Percentiles rank a stretch among this genome's conserved stretches.
Conservation (phyloP, 2,888 invertebrate genomes). For the Spodoptera exigua region DNA sequence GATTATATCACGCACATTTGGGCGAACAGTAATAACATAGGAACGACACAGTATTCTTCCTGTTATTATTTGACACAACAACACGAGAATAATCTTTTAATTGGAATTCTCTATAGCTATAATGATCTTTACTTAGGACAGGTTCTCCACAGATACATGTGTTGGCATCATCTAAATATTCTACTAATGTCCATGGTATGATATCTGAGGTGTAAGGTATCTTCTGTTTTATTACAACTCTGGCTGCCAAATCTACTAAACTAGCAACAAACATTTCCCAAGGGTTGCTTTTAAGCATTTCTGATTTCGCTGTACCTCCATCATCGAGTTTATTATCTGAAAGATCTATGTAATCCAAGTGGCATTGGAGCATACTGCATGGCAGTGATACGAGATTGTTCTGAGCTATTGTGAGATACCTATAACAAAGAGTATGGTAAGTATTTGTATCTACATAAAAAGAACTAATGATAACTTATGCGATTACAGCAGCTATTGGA, state of each 20-base stretch:
- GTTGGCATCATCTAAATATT: conserved; percentile 89
- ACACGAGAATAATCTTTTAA: conserved; percentile 78
- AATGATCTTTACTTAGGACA: conserved; percentile 73
- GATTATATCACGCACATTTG: conserved; percentile 73
- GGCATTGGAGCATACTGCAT: conserved; percentile 89
- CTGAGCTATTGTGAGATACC: conserved; percentile 87
- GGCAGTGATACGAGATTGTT: conserved; percentile 89
- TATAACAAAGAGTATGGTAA: conserved; percentile 62
- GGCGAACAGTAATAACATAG: conserved; percentile 91
- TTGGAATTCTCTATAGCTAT: conserved; percentile 74
- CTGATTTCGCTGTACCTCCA: conserved; percentile 41
- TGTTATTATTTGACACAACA: conserved; percentile 76
- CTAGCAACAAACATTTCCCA: conserved; percentile 83
- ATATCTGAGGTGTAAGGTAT: conserved; percentile 87
- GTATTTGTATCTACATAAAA: not conserved
- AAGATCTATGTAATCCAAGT: conserved; percentile 88
- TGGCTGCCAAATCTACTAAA: conserved; percentile 88
- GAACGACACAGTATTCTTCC: conserved; percentile 81
- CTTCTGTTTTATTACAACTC: conserved; percentile 85
- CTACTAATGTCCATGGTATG: conserved; percentile 89
- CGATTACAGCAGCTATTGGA: too few species aligned
- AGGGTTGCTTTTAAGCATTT: conserved; percentile 52
- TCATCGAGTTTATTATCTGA: conserved; percentile 87
- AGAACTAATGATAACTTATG: too few species aligned
- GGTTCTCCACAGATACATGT: conserved; percentile 91